Base-by-base conservation (phyloP, 2,888 invertebrate species). In the Cerastis rubricosa region DNA sequence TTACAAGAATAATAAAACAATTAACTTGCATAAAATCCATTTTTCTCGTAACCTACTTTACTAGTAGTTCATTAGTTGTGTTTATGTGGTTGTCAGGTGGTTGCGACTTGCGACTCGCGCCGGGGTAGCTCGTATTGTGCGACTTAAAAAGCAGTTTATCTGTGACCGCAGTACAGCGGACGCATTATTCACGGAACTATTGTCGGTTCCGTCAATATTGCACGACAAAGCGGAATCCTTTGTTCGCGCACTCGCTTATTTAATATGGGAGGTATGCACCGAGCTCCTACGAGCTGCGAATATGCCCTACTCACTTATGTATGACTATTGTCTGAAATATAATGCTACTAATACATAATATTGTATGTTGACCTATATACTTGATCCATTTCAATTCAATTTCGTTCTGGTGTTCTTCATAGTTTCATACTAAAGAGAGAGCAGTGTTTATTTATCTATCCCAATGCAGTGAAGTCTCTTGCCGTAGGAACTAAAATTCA, bases 221-320 rank as follows among this genome's bases (percentile, higher is more conserved):
- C 74, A 71, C 82, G 76, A 87, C 85, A 88, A 84, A 84, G 81
- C 73, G 68, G 76, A 75, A 67, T 68, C 81, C 88, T 89, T 88
- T 90, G 90, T 90, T 86, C 80, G 83, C 68, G 74, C 70, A 67
- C 83, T 68, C 66, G 83, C 81, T 83, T 89, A 86, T 87, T 86
- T 85, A 85, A 82, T 88, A 86, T 86, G 74, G 77, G 70, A 76
- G 76, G 74, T 78, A 82, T 84, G 82, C 79, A 82, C 45, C 69
- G 78, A 73, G 61, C 49, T 69, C 51, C 78, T 57, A 65, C 74
- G 73, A 22, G 40, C 47, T 25, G 68, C 71, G 59, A 22, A 65
- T 47, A 64, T 65, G 47, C 57, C 7, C 22, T 43, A 49, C 17
- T 57, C 43, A 11, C 11, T 63, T 43, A 59, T 40, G 51, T 57